Percentiles rank a stretch among this genome's conserved stretches.
phyloP scores from a whole-genome alignment of 2,113 vertebrate genomes.

The Sus scrofa region DNA sequence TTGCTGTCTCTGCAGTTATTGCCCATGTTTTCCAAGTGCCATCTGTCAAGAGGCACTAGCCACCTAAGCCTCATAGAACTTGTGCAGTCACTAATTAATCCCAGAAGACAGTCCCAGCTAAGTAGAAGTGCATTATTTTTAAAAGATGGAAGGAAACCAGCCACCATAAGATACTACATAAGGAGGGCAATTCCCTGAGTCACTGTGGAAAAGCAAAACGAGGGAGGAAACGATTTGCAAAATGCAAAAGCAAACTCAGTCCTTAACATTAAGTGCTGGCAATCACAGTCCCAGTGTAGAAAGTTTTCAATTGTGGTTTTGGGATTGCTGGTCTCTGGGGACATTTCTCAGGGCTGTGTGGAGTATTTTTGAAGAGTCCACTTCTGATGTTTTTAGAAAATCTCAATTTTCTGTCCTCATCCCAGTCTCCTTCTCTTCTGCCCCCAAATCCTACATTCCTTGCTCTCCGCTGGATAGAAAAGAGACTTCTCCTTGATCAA shows the following conservation, averaged over 20 bases:
- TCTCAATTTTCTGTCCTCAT: neutral
- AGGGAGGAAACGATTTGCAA: constrained; percentile 5
- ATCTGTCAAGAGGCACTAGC: constrained; percentile 69
- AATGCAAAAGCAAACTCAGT: neutral
- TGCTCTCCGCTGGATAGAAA: neutral
- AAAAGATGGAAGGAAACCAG: constrained; percentile 31
- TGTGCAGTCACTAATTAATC: constrained; percentile 69
- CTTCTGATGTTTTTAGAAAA: neutral
- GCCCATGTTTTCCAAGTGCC: constrained; percentile 70
- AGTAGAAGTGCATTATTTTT: constrained; percentile 17
- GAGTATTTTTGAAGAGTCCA: neutral
- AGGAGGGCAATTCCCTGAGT: neutral
- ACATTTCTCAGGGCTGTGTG: neutral
- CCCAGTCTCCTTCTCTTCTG: neutral
- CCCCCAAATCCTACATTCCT: neutral
- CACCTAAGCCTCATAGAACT: constrained; percentile 63
- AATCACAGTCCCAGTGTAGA: fast-evolving
- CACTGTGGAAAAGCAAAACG: neutral
- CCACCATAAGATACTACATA: neutral
- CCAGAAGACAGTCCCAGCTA: constrained; percentile 54
- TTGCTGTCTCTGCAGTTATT: constrained; percentile 8
- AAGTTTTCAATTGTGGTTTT: neutral
- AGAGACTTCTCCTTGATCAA: neutral
- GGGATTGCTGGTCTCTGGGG: neutral
- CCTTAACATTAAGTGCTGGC: neutral